Conservation (phyloP, 2,888 invertebrate species). For the Campaea margaritaria region DNA sequence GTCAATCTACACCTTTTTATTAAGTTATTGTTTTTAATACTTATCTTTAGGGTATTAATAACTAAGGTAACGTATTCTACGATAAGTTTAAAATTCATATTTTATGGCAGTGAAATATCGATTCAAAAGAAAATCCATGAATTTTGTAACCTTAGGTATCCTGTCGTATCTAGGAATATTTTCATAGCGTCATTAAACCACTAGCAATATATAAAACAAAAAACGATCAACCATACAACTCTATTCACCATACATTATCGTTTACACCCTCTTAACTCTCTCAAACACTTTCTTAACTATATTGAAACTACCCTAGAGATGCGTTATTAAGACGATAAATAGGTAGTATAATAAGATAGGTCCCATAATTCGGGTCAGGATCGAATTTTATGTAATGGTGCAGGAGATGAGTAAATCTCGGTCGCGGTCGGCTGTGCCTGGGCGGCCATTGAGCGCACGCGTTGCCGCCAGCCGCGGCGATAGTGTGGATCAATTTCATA, state of each 20-base stretch:
- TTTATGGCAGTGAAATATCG: too few species aligned
- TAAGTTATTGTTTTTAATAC: neutral
- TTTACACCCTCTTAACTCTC: neutral
- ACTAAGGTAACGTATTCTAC: too few species aligned
- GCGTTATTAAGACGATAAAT: constrained; percentile 35
- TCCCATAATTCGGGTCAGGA: constrained; percentile 65
- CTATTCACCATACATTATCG: neutral
- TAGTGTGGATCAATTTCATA: constrained; percentile 38
- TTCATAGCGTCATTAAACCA: too few species aligned
- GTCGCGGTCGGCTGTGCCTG: constrained; percentile 52
- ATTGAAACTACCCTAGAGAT: constrained; percentile 29
- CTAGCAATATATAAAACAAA: neutral
- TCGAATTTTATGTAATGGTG: constrained; percentile 72
- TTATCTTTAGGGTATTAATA: neutral
- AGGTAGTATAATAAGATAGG: constrained; percentile 53
- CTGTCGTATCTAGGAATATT: too few species aligned
- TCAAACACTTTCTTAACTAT: constrained; percentile 19
- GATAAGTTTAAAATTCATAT: too few species aligned
- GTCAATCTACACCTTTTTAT: neutral
- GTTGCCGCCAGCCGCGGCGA: constrained; percentile 27
- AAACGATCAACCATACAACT: neutral
- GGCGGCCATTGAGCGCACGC: constrained; percentile 37
- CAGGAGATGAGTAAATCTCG: constrained; percentile 67
- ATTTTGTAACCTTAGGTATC: too few species aligned
- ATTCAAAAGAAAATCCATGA: too few species aligned